Evolutionary conservation across 2,113 vertebrate genomes (phyloP), one percentile per base, ranked within the genome.

Genomic region (Anhinga rufa): DNA sequence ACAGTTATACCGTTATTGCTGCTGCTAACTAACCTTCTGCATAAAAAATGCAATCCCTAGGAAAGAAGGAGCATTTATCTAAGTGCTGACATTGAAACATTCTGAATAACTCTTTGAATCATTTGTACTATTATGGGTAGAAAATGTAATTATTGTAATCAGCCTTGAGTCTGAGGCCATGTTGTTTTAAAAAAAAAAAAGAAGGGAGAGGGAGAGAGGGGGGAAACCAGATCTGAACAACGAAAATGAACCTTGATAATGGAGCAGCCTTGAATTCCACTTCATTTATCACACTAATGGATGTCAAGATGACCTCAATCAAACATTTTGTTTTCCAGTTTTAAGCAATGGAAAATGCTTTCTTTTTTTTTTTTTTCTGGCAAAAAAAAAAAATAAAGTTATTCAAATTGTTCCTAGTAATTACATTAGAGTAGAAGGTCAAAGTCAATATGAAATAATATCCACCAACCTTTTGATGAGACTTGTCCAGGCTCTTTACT

Each of bases 271-370:
- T 98, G 98, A 97, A 98, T 98, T 97, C 97, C 95, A 98, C 97
- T 98, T 98, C 97, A 98, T 98, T 98, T 98, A 98, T 98, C 98
- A 96, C 95, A 91, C 86, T 98, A 98, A 99, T 98, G 98, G 98
- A 98, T 98, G 98, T 97, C 97, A 97, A 97, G 97, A 98, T 98
- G 98, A 99, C 99, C 98, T 98, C 98, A 99, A 99, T 99, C 98
- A 98, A 98, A 98, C 98, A 97, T 97, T 98, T 98, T 97, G 98
- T 98, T 98, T 98, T 98, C 96, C 96, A 95, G 95, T 97, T 98
- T 98, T 97, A 96, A 98, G 97, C 78, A 80, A 94, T 95, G 97
- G 96, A 98, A 91, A 96, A 95, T 91, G 88, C 71, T 54, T 82
- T 96, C 92, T 96, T 97, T 75, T 71, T 77, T 49, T 49, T 40